Percentiles rank a stretch among this genome's conserved stretches.
These are phyloP conservation scores for Xylocampa areola DNA, from an alignment of 2,888 invertebrate genomes.

Conservation along the genomic window DNA sequence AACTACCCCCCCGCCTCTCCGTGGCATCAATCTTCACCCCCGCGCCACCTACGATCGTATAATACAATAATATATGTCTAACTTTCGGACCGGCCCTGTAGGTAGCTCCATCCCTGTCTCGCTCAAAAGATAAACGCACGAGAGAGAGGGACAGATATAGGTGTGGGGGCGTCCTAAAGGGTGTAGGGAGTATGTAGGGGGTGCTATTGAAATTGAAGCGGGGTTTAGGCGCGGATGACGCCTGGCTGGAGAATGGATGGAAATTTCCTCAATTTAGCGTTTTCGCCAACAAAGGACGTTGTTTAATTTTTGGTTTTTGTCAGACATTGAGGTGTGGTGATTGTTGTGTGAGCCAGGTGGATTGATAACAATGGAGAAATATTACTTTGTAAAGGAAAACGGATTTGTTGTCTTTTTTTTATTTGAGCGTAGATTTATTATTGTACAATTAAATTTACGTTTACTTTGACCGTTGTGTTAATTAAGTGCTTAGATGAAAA, in stretches of 20 bases:
- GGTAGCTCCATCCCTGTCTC: constrained; percentile 75
- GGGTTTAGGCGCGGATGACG: constrained; percentile 90
- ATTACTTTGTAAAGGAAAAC: constrained; percentile 33
- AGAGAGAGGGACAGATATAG: constrained; percentile 66
- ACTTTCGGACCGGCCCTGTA: constrained; percentile 89
- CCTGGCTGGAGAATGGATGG: constrained; percentile 89
- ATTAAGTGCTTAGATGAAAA: too few species aligned
- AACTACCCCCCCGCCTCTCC: constrained; percentile 82
- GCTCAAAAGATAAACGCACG: constrained; percentile 53
- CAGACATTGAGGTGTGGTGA: constrained; percentile 79
- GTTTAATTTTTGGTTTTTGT: constrained; percentile 89
- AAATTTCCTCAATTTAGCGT: constrained; percentile 90
- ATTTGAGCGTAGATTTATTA: constrained; percentile 14
- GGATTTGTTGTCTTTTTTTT: constrained; percentile 8
- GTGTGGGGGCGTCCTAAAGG: constrained; percentile 88
- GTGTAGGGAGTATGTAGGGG: constrained; percentile 88
- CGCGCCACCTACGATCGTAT: constrained; percentile 88
- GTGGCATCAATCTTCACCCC: constrained; percentile 88
- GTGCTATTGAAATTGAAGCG: constrained; percentile 90
- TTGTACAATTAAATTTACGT: constrained; percentile 3
- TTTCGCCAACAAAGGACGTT: constrained; percentile 89
- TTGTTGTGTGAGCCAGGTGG: constrained; percentile 63
- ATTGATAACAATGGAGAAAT: constrained; percentile 53
- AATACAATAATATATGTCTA: constrained; percentile 90
- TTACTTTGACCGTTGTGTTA: not conserved